Evolutionary conservation across 2,888 invertebrate genomes (phyloP).

Genomic region (Meandrusa payeni): DNA sequence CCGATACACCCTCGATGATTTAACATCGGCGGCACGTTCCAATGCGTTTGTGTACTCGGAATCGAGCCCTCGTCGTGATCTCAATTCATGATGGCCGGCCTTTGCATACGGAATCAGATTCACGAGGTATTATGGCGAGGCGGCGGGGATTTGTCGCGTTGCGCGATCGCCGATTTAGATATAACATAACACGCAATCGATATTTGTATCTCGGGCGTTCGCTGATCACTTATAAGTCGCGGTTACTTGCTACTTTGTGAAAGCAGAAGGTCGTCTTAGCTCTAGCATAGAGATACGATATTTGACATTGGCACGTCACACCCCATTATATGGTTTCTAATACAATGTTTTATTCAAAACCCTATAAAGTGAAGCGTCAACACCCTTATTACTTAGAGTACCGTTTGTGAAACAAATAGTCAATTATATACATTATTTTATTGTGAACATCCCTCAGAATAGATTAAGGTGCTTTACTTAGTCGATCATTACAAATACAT

Average conservation of each 20-base stretch:
- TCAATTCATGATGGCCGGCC: conserved; percentile 13
- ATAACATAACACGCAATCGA: conserved; percentile 8
- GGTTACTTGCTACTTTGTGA: not conserved
- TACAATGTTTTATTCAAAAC: too few relatives aligned
- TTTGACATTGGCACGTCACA: too few relatives aligned
- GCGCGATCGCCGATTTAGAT: conserved; percentile 14
- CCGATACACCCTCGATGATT: conserved; percentile 36
- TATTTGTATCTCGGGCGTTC: conserved; percentile 8
- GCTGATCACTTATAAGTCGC: not conserved
- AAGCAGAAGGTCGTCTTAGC: not conserved
- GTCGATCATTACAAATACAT: too few relatives aligned
- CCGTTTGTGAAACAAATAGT: too few relatives aligned
- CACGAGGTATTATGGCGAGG: conserved; percentile 11
- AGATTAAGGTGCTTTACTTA: too few relatives aligned
- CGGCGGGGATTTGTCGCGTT: conserved; percentile 16
- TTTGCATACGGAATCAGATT: conserved; percentile 14
- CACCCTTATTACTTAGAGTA: too few relatives aligned
- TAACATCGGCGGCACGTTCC: conserved; percentile 37
- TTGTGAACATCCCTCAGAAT: too few relatives aligned
- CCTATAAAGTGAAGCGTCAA: too few relatives aligned
- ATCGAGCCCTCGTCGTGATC: conserved; percentile 25
- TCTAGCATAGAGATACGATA: too few relatives aligned
- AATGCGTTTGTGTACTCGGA: conserved; percentile 39
- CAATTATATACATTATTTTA: too few relatives aligned
- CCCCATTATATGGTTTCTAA: too few relatives aligned